These are phyloP conservation scores for Bubo blakistoni DNA, from an alignment of 2,113 vertebrate genomes.

Conservation along the genomic window DNA sequence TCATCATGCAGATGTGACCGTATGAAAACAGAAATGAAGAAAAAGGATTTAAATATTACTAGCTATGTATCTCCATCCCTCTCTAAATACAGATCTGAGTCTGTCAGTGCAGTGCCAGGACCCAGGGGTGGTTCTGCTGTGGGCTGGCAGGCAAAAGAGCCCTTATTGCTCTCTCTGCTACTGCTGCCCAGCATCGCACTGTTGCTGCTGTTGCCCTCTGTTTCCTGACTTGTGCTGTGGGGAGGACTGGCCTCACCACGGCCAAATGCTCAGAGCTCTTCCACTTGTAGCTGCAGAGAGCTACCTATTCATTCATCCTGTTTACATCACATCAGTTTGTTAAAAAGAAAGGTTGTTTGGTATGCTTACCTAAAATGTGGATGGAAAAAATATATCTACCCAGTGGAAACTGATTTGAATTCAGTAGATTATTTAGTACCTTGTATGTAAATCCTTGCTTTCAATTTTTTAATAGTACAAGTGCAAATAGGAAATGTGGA, in stretches of 20 bases:
- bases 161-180: neutral
- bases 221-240: neutral
- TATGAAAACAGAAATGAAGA: neutral
- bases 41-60: neutral
- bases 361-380: neutral
- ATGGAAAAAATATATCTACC: constrained; percentile 20
- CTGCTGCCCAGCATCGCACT: neutral
- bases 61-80: neutral
- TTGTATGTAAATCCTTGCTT: constrained; percentile 61
- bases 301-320: neutral
- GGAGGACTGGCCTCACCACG: neutral
- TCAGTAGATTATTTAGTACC: neutral
- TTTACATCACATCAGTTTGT: neutral
- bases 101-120: neutral
- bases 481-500: constrained; percentile 16
- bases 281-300: neutral
- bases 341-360: neutral
- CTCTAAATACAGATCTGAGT: neutral
- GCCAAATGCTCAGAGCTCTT: neutral
- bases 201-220: fast-evolving
- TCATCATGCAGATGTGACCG: neutral
- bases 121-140: neutral
- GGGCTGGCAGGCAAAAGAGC: neutral
- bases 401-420: constrained; percentile 64
- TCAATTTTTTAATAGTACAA: constrained; percentile 55